These are phyloP conservation scores for Coregonus suidteri DNA, from an alignment of 2,797 vertebrate genomes.

Conservation along the genomic window DNA sequence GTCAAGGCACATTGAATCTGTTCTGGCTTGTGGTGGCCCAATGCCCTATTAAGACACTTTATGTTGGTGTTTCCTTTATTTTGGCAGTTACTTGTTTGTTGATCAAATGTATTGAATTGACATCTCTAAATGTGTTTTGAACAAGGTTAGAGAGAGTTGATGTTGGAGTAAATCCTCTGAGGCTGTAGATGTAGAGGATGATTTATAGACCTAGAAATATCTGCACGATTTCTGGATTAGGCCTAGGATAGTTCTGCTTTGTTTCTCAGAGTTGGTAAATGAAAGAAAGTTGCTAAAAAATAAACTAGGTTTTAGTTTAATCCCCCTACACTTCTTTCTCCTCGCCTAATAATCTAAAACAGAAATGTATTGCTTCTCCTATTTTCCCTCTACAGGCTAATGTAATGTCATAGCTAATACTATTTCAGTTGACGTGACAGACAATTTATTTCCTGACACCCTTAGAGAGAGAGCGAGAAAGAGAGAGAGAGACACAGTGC, in stretches of 20 bases:
- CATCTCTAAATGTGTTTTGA: neutral
- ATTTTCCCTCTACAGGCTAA: constrained; percentile 47
- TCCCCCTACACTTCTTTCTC: constrained; percentile 23
- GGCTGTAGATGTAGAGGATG: neutral
- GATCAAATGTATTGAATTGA: constrained; percentile 29
- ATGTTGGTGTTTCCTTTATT: too few species aligned
- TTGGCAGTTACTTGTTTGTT: neutral
- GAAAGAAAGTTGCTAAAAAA: constrained; percentile 33
- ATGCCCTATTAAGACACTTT: too few species aligned
- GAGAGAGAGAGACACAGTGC: neutral
- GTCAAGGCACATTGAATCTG: too few species aligned
- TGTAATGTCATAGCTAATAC: constrained; percentile 61
- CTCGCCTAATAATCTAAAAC: constrained; percentile 25
- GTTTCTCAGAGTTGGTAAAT: constrained; percentile 46
- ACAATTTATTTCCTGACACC: constrained; percentile 58
- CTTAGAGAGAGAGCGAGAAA: constrained; percentile 26
- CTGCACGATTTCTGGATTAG: constrained; percentile 20
- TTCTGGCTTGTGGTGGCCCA: too few species aligned
- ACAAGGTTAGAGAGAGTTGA: neutral
- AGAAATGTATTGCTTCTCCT: constrained; percentile 45
- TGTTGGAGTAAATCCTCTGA: constrained; percentile 44
- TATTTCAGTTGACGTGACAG: constrained; percentile 54
- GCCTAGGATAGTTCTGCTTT: constrained; percentile 35
- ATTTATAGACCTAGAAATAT: constrained; percentile 10
- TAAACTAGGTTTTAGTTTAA: neutral